Evolutionary conservation across 1,140 invertebrate genomes (phyloP), one percentile per base, ranked within the genome.

Genomic region (Stegodyphus dumicola): DNA sequence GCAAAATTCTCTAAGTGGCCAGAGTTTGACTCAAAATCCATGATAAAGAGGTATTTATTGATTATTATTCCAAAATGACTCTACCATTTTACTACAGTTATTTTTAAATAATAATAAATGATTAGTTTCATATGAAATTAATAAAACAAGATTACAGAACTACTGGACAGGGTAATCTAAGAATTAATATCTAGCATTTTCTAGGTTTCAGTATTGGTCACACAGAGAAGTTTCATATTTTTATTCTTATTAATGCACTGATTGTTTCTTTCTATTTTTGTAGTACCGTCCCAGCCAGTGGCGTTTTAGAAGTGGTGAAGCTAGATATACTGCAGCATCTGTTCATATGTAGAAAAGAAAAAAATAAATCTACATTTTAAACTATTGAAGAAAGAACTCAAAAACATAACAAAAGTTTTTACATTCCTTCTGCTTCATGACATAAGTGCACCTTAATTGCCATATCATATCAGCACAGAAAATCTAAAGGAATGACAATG

Each of bases 261-360:
- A 73, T 11, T n/a, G n/a, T n/a, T n/a, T n/a, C n/a, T n/a, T 56
- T 66, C 87, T 88, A 89, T 87, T 85, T 87, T 93, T 93, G 88
- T 92, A 98, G 96, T 98, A 98, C 91, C 96, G 97, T 87, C 97
- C 97, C 88, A 96, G 95, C 88, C 95, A 96, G 88, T 98, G 96
- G 97, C 94, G 94, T 88, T 97, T 96, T 94, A 91, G 94, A 48
- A 86, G 83, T 76, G 85, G 85, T 11, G 87, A 87, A 74, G 87
- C 87, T 6, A 77, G 83, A 56, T 87, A 87, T 48, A 87, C 87
- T 6, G 87, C 87, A 51, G 87, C 87, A 51, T 87, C 87, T 66
- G 81, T 87, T 51, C 87, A 87, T 51, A 87, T 87, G 83, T 87
- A 18, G 48, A 83, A 70, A 17, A 52, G 54, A 17, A 60, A 48